A percentile compares a stretch with the other conserved stretches of the same genome.
phyloP scores from a whole-genome alignment of 1,140 invertebrate genomes.

The Adoxophyes honmai region DNA sequence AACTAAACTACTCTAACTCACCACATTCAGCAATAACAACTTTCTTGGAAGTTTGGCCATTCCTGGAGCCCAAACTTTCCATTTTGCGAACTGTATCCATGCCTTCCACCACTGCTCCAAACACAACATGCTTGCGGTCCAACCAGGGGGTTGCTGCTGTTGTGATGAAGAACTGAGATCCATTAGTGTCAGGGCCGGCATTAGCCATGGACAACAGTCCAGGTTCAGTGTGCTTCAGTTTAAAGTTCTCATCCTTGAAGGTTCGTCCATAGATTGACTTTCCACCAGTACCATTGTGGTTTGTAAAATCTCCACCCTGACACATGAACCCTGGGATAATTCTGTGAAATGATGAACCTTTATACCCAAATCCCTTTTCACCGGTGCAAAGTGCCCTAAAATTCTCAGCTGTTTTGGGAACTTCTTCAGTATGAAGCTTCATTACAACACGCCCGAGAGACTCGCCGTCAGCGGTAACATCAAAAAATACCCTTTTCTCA shows the following conservation, averaged over 20 bases:
- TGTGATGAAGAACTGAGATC: slow-evolving; percentile 92
- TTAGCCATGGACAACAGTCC: slow-evolving; percentile 89
- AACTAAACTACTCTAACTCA: slow-evolving; percentile 76
- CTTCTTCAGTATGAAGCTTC: slow-evolving; percentile 84
- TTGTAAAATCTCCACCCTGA: slow-evolving; percentile 89
- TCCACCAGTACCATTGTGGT: slow-evolving; percentile 88
- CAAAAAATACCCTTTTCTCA: slow-evolving; percentile 66
- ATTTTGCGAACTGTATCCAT: slow-evolving; percentile 89
- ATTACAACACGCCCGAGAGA: slow-evolving; percentile 84
- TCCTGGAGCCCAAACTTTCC: slow-evolving; percentile 84
- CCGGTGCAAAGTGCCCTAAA: slow-evolving; percentile 89
- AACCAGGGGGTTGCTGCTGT: slow-evolving; percentile 89
- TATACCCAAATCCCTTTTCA: slow-evolving; percentile 89
- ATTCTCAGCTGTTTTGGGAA: slow-evolving; percentile 88
- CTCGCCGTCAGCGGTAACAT: slow-evolving; percentile 81
- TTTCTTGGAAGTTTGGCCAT: slow-evolving; percentile 87
- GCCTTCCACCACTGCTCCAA: slow-evolving; percentile 89
- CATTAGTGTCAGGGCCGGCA: slow-evolving; percentile 88
- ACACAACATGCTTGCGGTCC: slow-evolving; percentile 92
- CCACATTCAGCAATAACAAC: slow-evolving; percentile 87
- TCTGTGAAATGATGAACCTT: slow-evolving; percentile 87
- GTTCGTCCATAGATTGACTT: slow-evolving; percentile 88
- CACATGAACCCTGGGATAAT: slow-evolving; percentile 94
- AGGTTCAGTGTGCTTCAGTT: slow-evolving; percentile 84
- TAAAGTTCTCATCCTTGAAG: slow-evolving; percentile 91